Conservation (phyloP, 2,113 vertebrate genomes). For the Psettodes erumei region DNA sequence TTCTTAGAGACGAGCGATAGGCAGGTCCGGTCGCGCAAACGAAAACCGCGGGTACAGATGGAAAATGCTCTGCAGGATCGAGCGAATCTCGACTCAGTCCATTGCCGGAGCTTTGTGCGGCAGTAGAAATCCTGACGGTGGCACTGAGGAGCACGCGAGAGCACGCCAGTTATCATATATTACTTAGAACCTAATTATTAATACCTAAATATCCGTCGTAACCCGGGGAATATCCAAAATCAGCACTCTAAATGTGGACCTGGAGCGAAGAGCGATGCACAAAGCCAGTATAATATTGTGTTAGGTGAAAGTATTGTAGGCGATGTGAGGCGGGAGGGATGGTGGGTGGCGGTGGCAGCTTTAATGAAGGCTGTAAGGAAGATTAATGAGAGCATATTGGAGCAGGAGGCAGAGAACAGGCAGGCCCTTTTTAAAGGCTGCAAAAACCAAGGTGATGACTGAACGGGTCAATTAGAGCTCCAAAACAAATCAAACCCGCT, state of each 20-base stretch:
- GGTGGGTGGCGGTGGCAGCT: constrained; percentile 55
- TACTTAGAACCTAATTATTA: no score
- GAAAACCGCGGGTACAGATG: no score
- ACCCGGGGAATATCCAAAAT: neutral
- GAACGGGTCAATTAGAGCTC: constrained; percentile 60
- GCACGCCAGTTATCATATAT: no score
- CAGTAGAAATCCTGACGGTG: no score
- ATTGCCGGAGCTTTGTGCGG: no score
- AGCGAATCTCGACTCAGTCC: no score
- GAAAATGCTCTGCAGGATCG: no score
- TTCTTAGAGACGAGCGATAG: neutral
- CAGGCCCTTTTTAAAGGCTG: constrained; percentile 68
- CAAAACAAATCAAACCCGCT: neutral
- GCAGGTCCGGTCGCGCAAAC: neutral
- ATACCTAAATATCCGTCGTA: no score
- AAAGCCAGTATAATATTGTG: neutral
- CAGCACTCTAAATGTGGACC: neutral
- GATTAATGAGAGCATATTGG: constrained; percentile 79
- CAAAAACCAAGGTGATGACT: constrained; percentile 84
- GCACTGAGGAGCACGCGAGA: no score
- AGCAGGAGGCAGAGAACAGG: constrained; percentile 54
- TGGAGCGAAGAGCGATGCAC: neutral
- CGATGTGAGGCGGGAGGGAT: neutral
- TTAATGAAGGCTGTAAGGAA: constrained; percentile 80
- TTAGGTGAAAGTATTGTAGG: neutral